These are phyloP conservation scores for Alosa alosa DNA, from an alignment of 2,113 vertebrate genomes.

Conservation along the genomic window DNA sequence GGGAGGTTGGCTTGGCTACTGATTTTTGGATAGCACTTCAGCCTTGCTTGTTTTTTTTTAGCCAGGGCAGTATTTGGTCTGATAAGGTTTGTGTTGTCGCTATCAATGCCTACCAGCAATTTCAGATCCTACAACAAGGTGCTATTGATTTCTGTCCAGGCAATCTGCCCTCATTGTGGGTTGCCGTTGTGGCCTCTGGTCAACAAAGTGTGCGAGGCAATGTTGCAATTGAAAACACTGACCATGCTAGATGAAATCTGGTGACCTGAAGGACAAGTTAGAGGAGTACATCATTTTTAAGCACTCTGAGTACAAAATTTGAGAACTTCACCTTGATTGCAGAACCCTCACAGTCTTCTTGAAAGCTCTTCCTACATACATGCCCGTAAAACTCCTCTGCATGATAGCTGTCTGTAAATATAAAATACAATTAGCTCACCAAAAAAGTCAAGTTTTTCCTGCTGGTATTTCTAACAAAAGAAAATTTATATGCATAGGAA, in stretches of 20 bases:
- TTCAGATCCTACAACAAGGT: slow-evolving; percentile 72
- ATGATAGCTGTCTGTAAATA: not conserved
- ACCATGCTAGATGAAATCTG: slow-evolving; percentile 53
- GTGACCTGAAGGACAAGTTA: slow-evolving; percentile 27
- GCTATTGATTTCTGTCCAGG: slow-evolving; percentile 86
- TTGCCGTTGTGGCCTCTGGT: slow-evolving; percentile 73
- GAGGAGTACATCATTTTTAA: slow-evolving; percentile 3
- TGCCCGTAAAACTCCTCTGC: not conserved
- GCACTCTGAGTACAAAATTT: not conserved
- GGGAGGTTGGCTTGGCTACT: slow-evolving; percentile 51
- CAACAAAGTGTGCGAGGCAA: slow-evolving; percentile 68
- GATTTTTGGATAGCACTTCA: slow-evolving; percentile 68
- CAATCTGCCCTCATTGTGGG: slow-evolving; percentile 74
- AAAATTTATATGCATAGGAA: slow-evolving; percentile 67
- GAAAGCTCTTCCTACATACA: not conserved
- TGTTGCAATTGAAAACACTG: slow-evolving; percentile 73
- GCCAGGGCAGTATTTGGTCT: slow-evolving; percentile 63
- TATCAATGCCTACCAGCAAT: slow-evolving; percentile 70
- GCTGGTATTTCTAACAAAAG: slow-evolving; percentile 56
- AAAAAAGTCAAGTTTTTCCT: not conserved
- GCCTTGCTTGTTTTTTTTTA: slow-evolving; percentile 21
- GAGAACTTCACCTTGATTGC: not conserved
- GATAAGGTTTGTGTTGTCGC: slow-evolving; percentile 75
- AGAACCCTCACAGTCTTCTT: not conserved
- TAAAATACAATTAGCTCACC: not conserved